Evolutionary conservation across 2,888 invertebrate genomes (phyloP).

Genomic region (Metallyticus violacea): DNA sequence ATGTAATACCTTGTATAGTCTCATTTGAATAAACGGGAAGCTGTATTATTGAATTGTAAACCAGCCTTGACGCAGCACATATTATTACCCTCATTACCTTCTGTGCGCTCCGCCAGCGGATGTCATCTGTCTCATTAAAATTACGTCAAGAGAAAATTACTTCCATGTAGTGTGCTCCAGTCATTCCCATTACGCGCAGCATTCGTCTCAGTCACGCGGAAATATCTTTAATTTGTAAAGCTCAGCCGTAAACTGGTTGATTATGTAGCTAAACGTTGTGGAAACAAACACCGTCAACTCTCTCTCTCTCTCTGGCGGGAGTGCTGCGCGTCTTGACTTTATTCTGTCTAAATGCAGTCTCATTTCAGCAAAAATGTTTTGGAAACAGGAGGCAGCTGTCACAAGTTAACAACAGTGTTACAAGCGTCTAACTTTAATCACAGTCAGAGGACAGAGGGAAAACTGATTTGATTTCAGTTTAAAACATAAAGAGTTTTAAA

Average conservation of each 20-base stretch:
- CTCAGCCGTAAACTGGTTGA: not conserved
- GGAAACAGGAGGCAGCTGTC: too few species aligned
- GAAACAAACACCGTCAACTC: not conserved
- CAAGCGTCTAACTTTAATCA: too few species aligned
- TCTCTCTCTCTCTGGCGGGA: too few species aligned
- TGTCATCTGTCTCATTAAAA: conserved; percentile 13
- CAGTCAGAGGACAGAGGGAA: too few species aligned
- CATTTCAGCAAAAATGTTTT: too few species aligned
- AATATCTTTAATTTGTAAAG: not conserved
- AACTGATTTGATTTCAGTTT: too few species aligned
- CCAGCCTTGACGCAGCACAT: not conserved
- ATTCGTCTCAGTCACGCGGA: not conserved
- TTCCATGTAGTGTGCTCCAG: not conserved
- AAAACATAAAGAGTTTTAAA: too few species aligned
- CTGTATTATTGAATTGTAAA: not conserved
- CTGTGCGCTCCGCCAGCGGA: not conserved
- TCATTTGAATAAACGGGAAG: not conserved
- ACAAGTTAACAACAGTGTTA: too few species aligned
- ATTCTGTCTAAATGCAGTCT: too few species aligned
- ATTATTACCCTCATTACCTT: not conserved
- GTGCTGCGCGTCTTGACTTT: too few species aligned
- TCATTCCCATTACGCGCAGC: not conserved
- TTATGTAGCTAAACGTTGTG: not conserved
- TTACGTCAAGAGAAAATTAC: conserved; percentile 1
- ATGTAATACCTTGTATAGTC: too few species aligned